These are phyloP conservation scores for Prosapia bicincta DNA, from an alignment of 2,888 invertebrate genomes.

Conservation along the genomic window DNA sequence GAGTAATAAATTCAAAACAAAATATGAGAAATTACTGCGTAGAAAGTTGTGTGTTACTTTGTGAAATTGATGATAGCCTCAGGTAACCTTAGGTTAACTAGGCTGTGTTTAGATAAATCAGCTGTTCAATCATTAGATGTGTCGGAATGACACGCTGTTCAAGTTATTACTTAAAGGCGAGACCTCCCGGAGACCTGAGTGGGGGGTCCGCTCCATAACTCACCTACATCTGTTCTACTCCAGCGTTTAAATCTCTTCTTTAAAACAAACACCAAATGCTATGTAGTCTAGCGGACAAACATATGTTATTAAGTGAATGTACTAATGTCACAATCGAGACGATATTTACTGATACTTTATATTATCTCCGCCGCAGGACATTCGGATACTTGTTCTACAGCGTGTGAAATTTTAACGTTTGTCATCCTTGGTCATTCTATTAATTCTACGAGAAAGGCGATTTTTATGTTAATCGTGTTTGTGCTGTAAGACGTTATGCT, in stretches of 20 bases:
- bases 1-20: background rate
- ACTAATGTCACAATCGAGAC: background rate
- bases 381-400: background rate
- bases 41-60: background rate
- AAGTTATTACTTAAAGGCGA: background rate
- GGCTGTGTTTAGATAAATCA: background rate
- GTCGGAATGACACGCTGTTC: background rate
- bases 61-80: background rate
- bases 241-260: background rate
- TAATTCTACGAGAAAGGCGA: background rate
- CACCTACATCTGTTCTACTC: background rate
- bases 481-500: too few relatives aligned
- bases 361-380: background rate
- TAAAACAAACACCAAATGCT: background rate
- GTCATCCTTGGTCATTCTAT: background rate
- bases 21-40: background rate
- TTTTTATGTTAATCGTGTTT: too few relatives aligned
- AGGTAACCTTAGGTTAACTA: background rate
- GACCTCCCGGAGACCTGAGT: background rate
- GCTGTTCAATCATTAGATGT: background rate
- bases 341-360: background rate
- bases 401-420: background rate
- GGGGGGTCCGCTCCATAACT: conserved; percentile 2
- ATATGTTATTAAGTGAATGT: conserved; percentile 2
- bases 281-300: background rate